A percentile compares a stretch with the other conserved stretches of the same genome.
Evolutionary conservation across 2,888 invertebrate genomes (phyloP).

Genomic region (Emmelina monodactyla): DNA sequence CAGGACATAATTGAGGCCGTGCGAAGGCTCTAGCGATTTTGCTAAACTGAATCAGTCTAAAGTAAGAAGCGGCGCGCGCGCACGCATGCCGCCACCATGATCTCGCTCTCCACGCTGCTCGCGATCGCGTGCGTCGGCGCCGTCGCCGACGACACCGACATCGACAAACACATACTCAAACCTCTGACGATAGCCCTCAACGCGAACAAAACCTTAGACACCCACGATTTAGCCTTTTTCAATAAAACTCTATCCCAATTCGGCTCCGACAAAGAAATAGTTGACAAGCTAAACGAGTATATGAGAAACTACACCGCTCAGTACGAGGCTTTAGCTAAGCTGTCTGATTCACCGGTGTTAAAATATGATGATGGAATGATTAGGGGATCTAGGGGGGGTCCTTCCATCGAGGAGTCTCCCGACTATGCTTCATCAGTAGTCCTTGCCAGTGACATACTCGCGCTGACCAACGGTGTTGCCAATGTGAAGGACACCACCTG

Average conservation of each 20-base stretch:
- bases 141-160: constrained; percentile 28
- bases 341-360: constrained; percentile 14
- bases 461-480: constrained; percentile 52
- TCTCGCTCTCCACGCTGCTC: constrained; percentile 28
- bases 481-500: constrained; percentile 51
- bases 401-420: constrained; percentile 45
- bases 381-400: constrained; percentile 13
- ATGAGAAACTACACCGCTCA: too few species aligned
- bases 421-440: constrained; percentile 58
- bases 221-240: constrained; percentile 26
- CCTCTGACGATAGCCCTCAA: constrained; percentile 28
- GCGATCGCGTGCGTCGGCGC: constrained; percentile 38
- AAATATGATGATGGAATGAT: constrained; percentile 18
- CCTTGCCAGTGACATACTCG: constrained; percentile 53
- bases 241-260: constrained; percentile 34
- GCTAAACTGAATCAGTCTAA: too few species aligned
- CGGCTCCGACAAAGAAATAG: constrained; percentile 31
- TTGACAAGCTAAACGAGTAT: constrained; percentile 22
- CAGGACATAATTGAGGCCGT: not conserved
- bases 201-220: constrained; percentile 29
- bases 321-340: constrained; percentile 2
- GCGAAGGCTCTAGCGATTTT: too few species aligned
- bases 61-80: constrained; percentile 47
- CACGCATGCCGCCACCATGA: constrained; percentile 39
- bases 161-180: constrained; percentile 29